phyloP scores from a whole-genome alignment of 2,113 vertebrate genomes.

The Catharus minimus region DNA sequence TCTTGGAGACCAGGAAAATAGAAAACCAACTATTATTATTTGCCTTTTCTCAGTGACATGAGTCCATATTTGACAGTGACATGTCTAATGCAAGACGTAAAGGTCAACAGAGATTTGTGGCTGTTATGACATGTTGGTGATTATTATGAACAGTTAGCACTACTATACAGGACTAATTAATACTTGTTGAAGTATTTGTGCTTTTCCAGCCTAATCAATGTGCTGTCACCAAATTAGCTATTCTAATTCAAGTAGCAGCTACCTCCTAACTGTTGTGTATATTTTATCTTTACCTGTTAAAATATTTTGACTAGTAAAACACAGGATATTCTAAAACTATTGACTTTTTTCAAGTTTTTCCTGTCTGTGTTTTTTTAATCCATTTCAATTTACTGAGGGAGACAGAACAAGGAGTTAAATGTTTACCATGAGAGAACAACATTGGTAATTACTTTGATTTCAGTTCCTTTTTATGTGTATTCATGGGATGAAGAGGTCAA shows the following conservation, averaged over 20 bases:
- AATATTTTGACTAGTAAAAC: conserved; percentile 47
- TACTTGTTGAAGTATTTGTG: neutral
- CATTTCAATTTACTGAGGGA: conserved; percentile 68
- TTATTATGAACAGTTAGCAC: neutral
- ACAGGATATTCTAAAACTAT: conserved; percentile 20
- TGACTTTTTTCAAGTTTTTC: conserved; percentile 61
- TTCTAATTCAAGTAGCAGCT: conserved; percentile 3
- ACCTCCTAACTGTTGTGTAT: neutral
- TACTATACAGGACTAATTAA: neutral
- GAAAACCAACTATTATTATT: neutral
- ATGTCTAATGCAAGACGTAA: neutral
- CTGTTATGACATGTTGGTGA: neutral
- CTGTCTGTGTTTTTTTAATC: conserved; percentile 55
- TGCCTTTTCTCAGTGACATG: conserved; percentile 1
- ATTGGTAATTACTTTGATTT: conserved; percentile 83
- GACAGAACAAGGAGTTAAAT: conserved; percentile 74
- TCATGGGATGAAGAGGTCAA: conserved; percentile 84
- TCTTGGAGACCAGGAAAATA: neutral
- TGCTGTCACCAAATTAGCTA: neutral
- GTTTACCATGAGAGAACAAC: conserved; percentile 79
- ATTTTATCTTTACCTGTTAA: conserved; percentile 5
- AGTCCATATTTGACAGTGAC: neutral
- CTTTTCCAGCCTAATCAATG: neutral
- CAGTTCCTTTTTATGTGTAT: conserved; percentile 81
- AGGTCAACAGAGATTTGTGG: neutral